Base-by-base conservation (phyloP, 2,888 invertebrate genomes). In the Acrocyrtus sp. region DNA sequence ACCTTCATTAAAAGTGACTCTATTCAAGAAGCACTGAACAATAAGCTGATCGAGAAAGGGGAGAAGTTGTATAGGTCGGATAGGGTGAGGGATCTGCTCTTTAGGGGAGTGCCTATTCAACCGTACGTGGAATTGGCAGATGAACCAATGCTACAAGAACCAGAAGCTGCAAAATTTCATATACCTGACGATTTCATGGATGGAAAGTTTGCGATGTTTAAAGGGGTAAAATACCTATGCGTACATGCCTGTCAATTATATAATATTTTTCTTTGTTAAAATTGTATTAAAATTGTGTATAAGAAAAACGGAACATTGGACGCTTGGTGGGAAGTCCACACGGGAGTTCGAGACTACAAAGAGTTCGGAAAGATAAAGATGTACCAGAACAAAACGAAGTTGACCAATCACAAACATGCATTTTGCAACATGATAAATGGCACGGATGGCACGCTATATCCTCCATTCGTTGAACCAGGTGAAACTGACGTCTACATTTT, bases 341-440 rank as follows among this genome's bases (percentile, higher is more conserved):
- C 62, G 2, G 58, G 77, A 10, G 67, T 54, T 0, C 50, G 67
- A 29, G 29, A 74, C 43, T 45, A 48, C 19, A 22, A 10, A 10
- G 67, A 76, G 24, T 48, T 76, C 27, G 74, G 65, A 2, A 51
- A 70, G 54, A 45, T 76, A 19, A 34, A 26, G 2, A 48, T 67
- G 15, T 67, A 66, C 21, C 19, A 72, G 1, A 73, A 68, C 4
- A 63, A 77, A 29, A 63, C 62, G 19, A 62, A 58, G 54, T 22
- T 75, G 17, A 24, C n/a, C 1, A 29, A 45, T 26, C 75, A 75
- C 67, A 62, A 61, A 26, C 68, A 68, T 10, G 57, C 63, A 10
- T 39, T 21, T 1, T 80, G 80, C 29, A 80, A 80, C 51, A 57
- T 47, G 24, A 68, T 78, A 19, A 80, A 80, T 34, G 80, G 78